These are phyloP conservation scores for Byasa hedistus DNA, from an alignment of 2,888 invertebrate genomes.

Conservation along the genomic window DNA sequence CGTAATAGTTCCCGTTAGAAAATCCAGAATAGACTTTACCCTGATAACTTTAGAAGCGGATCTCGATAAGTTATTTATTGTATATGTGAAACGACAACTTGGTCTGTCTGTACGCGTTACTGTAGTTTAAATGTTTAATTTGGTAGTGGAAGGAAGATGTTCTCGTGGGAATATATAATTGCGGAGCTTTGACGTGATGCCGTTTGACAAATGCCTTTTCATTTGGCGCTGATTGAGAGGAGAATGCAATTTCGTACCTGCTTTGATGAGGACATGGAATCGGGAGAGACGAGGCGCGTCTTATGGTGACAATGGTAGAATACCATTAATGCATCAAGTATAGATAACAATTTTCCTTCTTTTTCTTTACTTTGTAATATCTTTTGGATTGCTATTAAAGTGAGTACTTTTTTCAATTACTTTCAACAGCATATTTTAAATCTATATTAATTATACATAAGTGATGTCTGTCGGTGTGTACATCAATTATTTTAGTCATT, in stretches of 20 bases:
- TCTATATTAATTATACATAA: too few relatives aligned
- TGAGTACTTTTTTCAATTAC: too few relatives aligned
- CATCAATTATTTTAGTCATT: too few relatives aligned
- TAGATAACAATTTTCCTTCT: too few relatives aligned
- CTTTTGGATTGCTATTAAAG: too few relatives aligned
- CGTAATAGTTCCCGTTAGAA: not conserved
- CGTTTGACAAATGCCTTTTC: conserved; percentile 14
- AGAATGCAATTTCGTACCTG: conserved; percentile 16
- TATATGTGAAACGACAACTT: not conserved
- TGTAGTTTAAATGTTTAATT: not conserved
- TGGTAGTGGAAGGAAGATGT: not conserved
- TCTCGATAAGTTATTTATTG: conserved; percentile 7
- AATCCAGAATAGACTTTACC: not conserved
- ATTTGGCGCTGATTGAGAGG: conserved; percentile 5
- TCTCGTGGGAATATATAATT: conserved; percentile 14
- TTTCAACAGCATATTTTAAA: too few relatives aligned
- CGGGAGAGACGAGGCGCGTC: too few relatives aligned
- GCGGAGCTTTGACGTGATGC: conserved; percentile 17
- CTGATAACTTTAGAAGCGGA: not conserved
- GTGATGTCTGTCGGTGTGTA: too few relatives aligned
- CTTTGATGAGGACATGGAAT: not conserved
- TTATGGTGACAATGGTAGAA: too few relatives aligned
- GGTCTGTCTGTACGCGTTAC: not conserved
- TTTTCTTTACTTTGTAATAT: too few relatives aligned
- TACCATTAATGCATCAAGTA: too few relatives aligned